Base-by-base conservation (phyloP, 2,888 invertebrate genomes). In the Coelopa pilipes region DNA sequence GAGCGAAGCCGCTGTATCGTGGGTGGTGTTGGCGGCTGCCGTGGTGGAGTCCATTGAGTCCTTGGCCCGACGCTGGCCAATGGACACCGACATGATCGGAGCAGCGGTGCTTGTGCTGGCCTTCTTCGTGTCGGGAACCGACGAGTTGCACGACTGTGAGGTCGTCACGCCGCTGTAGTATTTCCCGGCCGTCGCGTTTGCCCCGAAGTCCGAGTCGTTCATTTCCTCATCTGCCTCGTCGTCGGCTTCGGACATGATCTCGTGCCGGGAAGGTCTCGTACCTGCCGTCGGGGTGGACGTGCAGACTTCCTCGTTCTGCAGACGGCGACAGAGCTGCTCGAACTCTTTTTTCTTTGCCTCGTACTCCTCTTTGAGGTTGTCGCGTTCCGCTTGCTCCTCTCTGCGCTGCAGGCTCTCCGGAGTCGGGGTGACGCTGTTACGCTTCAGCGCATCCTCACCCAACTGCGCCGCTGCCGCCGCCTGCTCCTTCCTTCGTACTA, bases 291-390 rank as follows among this genome's bases (percentile, higher is more conserved):
- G 72, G 24, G 67, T 72, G 12, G 67, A 59, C 49, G 72, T 60
- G 71, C 62, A 53, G 1, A 70, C 70, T 19, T 81, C 81, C 72
- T 81, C 80, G 46, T 78, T 80, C 34, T 82, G 78, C 46, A 84
- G 76, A 46, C 81, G 81, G 50, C 82, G 79, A 72, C 81, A 86
- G 13, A 84, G 73, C 10, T 82, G 74, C 60, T 85, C 82, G 75
- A 85, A 86, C 75, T 87, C 86, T 3, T 84, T 85, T 73, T 87
- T 85, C 71, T 86, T 87, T 12, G 80, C 76, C 76, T 87, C 86
- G 70, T 86, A 88, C 72, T 88, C 83, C 21, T 78, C 80, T 15
- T 86, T 83, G 15, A 87, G 73, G 21, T 81, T 76, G 71, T 85
- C 83, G 50, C 85, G 83, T 67, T 84, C 82, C 3, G 77, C 74